Base-by-base conservation (phyloP, 2,888 invertebrate species). In the Eubasilissa splendida region DNA sequence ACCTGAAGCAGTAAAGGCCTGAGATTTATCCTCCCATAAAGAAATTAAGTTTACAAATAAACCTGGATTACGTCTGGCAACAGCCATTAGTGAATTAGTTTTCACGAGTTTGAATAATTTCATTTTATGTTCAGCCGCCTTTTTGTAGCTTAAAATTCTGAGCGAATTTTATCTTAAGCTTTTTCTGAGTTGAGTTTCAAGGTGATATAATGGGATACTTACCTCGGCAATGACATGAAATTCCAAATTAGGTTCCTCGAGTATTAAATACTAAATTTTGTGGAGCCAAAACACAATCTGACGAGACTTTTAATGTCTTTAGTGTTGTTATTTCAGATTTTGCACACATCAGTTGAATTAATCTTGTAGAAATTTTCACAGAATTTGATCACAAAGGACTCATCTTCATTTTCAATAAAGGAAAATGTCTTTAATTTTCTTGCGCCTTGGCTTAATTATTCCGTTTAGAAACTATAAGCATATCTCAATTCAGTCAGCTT, bases 81-180 rank as follows among this genome's bases (percentile, higher is more conserved):
- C n/a, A 52, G 52, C 52, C 68, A 52, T 68, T 68, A 68, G 68
- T 68, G 68, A 68, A 68, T 68, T 68, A 68, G 68, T 68, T 68
- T 68, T 50, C 68, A 68, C 68, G 68, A 42, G 68, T 68, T 68
- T 68, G 52, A 68, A 50, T 50, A 68, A 52, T 68, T 68, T 68
- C 14, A 14, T 52, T 68, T 68, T 68, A 68, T 68, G 68, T 50
- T 50, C 14, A 42, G 68, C 68, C 68, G 68, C 50, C 50, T 68
- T 68, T 68, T 68, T 50, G 50, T 14, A 68, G 50, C 68, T 52
- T 50, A 52, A 68, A 52, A 68, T 42, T 68, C 50, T 50, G 14
- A n/a, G 14, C 42, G 42, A n/a, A 68, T 5, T n/a, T 52, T 14
- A 9, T 42, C 42, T 66, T 42, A 50, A 66, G 66, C 12, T 68